Percentiles rank a stretch among this genome's conserved stretches.
These are phyloP conservation scores for Crotalus horridus DNA, from an alignment of 2,113 vertebrate species.

Conservation along the genomic window DNA sequence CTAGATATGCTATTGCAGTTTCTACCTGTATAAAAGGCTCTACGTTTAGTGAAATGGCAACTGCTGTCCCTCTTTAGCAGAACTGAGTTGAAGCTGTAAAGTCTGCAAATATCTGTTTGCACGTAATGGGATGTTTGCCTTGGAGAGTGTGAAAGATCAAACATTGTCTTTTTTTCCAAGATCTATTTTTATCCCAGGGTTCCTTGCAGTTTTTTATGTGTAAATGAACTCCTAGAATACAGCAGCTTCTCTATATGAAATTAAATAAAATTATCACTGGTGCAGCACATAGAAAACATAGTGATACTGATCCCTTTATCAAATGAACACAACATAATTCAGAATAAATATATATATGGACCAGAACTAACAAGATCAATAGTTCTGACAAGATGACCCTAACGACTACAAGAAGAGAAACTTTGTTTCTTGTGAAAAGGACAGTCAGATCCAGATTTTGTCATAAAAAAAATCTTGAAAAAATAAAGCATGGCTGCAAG, in stretches of 20 bases:
- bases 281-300: not conserved
- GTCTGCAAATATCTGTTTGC: not conserved
- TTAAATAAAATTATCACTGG: not conserved
- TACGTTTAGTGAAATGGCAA: not conserved
- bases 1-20: not conserved
- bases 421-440: not conserved
- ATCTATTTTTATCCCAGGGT: not conserved
- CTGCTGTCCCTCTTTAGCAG: not conserved
- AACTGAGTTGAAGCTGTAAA: not conserved
- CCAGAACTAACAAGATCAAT: not conserved
- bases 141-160: not conserved
- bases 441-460: not conserved
- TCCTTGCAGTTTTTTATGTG: not conserved
- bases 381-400: not conserved
- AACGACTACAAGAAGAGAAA: not conserved
- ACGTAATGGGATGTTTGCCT: not conserved
- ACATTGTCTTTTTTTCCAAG: not conserved
- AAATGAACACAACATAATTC: not conserved
- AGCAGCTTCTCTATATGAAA: not conserved
- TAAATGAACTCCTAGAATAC: not conserved
- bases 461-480: not conserved
- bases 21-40: not conserved
- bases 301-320: not conserved
- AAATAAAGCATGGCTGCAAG: not conserved
- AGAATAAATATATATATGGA: not conserved